A percentile compares a stretch with the other conserved stretches of the same genome.
These are phyloP conservation scores for Diprion similis DNA, from an alignment of 1,140 invertebrate species.

Conservation along the genomic window DNA sequence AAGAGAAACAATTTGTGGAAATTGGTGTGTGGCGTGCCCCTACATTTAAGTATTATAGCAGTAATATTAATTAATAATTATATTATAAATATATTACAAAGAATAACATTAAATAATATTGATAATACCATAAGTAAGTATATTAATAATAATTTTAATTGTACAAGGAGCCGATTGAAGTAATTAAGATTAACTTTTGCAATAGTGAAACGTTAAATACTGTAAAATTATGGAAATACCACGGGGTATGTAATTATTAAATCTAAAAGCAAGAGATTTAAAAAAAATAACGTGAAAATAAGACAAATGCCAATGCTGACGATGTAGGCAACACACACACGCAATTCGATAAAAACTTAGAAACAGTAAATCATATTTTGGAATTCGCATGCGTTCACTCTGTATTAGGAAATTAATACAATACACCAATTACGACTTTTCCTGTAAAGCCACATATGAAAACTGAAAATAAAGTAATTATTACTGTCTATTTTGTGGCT, in stretches of 20 bases:
- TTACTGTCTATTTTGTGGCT: conserved; percentile 43
- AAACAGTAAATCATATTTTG: conserved; percentile 44
- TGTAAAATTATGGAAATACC: conserved; percentile 32
- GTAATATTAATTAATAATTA: conserved; percentile 54
- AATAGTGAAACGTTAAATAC: conserved; percentile 40
- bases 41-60: conserved; percentile 59
- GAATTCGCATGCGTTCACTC: conserved; percentile 53
- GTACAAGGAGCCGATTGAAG: conserved; percentile 46
- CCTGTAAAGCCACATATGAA: conserved; percentile 58
- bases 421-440: conserved; percentile 55
- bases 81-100: conserved; percentile 57
- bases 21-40: conserved; percentile 46
- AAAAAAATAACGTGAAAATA: conserved; percentile 37
- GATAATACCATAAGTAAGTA: conserved; percentile 58
- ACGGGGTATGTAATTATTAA: conserved; percentile 26
- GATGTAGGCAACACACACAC: conserved; percentile 23
- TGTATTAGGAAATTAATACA: conserved; percentile 48
- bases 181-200: conserved; percentile 51
- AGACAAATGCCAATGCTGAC: conserved; percentile 35
- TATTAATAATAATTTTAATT: conserved; percentile 58
- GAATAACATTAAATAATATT: conserved; percentile 51
- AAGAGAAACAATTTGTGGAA: conserved; percentile 24
- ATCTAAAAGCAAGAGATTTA: conserved; percentile 31
- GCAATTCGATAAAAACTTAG: conserved; percentile 17
- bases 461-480: conserved; percentile 59